Percentiles rank a stretch among this genome's conserved stretches.
phyloP scores from a whole-genome alignment of 2,797 vertebrate genomes.

The Sandelia bainsii region DNA sequence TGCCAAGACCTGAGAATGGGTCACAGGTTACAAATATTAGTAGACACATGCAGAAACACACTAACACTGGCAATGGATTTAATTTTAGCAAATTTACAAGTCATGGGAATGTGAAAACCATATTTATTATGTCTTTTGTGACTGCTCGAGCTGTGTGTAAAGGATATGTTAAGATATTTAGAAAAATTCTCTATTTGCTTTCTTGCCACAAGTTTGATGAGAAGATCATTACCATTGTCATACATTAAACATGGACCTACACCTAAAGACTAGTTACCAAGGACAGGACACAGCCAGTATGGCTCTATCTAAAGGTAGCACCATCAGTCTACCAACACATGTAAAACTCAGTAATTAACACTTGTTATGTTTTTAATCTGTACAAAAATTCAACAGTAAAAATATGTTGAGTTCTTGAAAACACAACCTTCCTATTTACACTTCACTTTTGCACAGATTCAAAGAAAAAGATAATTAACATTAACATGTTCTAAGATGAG shows the following conservation, averaged over 20 bases:
- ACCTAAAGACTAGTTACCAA: background rate
- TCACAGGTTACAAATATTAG: conserved; percentile 27
- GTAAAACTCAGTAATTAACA: background rate
- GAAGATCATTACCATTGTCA: background rate
- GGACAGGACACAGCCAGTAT: background rate
- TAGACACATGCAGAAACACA: background rate
- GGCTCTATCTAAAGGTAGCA: background rate
- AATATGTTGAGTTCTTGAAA: background rate
- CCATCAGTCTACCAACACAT: background rate
- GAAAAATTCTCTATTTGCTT: background rate
- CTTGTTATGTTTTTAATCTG: too few relatives aligned
- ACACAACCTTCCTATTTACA: background rate
- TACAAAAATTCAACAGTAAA: too few relatives aligned
- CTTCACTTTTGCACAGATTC: background rate
- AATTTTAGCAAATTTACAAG: too few relatives aligned
- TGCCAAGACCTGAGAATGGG: conserved; percentile 87
- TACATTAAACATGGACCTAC: too few relatives aligned
- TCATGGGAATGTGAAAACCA: background rate
- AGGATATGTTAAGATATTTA: background rate
- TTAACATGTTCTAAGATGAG: background rate
- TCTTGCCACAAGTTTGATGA: background rate
- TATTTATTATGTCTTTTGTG: background rate
- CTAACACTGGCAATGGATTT: background rate
- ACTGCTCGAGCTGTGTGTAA: background rate
- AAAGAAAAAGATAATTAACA: background rate